A percentile compares a stretch with the other conserved stretches of the same genome.
Evolutionary conservation across 2,797 vertebrate genomes (phyloP).

Genomic region (Sebastes ruberrimus): DNA sequence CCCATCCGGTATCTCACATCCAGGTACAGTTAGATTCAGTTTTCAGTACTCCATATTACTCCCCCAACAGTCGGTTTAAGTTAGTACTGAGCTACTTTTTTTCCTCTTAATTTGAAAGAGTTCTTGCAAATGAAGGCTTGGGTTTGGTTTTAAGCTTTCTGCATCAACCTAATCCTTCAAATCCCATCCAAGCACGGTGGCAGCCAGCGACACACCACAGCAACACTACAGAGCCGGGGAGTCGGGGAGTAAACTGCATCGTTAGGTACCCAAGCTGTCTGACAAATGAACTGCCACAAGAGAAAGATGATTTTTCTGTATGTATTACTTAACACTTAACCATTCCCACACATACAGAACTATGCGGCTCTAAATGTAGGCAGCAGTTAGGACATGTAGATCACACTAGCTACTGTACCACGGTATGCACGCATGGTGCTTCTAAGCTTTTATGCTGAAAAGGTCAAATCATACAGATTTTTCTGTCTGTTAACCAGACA

Average conservation of each 20-base stretch:
- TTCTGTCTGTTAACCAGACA: not conserved
- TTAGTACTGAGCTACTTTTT: not conserved
- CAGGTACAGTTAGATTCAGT: not conserved
- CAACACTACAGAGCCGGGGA: not conserved
- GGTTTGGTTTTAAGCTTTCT: constrained; percentile 64
- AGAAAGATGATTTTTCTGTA: not conserved
- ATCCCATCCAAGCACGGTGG: constrained; percentile 55
- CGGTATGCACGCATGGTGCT: not conserved
- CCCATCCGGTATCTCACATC: not conserved
- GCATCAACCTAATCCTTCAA: constrained; percentile 69
- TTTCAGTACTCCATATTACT: not conserved
- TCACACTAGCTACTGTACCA: not conserved
- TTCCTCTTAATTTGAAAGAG: constrained; percentile 49
- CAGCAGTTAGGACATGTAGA: not conserved
- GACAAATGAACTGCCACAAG: not conserved
- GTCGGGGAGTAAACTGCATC: not conserved
- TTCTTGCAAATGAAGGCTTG: constrained; percentile 51
- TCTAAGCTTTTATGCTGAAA: not conserved
- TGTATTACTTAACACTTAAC: not conserved
- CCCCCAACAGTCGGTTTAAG: not conserved
- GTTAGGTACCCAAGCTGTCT: not conserved
- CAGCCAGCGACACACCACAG: constrained; percentile 21
- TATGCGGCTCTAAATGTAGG: not conserved
- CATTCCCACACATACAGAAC: not conserved
- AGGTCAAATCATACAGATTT: not conserved